Base-by-base conservation (phyloP, 2,888 invertebrate species). In the Heliconius charithonia region DNA sequence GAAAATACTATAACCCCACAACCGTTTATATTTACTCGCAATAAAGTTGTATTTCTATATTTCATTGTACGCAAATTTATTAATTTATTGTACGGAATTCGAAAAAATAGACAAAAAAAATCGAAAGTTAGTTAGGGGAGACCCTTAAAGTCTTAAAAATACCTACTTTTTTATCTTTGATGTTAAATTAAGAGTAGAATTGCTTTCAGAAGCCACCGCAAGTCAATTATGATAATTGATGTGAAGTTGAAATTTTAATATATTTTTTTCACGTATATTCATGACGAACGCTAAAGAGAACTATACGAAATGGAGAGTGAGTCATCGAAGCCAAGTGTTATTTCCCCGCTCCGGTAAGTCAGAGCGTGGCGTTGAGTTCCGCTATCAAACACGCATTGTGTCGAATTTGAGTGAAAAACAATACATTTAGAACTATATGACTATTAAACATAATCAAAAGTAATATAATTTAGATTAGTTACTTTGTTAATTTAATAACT, bases 401-500 rank as follows among this genome's bases (percentile, higher is more conserved):
- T 56, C 6, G 13, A 45, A 16, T 45, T 16, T 45, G 45, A 4
- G 16, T 45, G 16, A 16, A 45, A 45, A 56, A 56, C 56, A 1
- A 9, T 56, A 56, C 22, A 45, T 45, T 45, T 45, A 45, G 45
- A 16, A 56, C 32, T 56, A 7, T 32, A 32, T 9, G 32, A 9
- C 9, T 56, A 56, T 56, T 9, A 45, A 45, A 45, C 4, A 45
- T 45, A 45, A 19, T 16, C 16, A 45, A 45, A 45, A 45, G 4
- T 56, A 22, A 62, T 13, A 62, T 25, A 62, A 62, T 62, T 62
- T 25, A 27, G 27, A 27, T 63, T 27, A 27, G 27, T 65, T 29
- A 67, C 9, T 67, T 67, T n/a, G 37, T 37, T 37, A 67, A 37
- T 67, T 67, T 66, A 32, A 66, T 59, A 59, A 59, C 9, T 66